Conservation (phyloP, 2,888 invertebrate genomes). For the Halictus ligatus region DNA sequence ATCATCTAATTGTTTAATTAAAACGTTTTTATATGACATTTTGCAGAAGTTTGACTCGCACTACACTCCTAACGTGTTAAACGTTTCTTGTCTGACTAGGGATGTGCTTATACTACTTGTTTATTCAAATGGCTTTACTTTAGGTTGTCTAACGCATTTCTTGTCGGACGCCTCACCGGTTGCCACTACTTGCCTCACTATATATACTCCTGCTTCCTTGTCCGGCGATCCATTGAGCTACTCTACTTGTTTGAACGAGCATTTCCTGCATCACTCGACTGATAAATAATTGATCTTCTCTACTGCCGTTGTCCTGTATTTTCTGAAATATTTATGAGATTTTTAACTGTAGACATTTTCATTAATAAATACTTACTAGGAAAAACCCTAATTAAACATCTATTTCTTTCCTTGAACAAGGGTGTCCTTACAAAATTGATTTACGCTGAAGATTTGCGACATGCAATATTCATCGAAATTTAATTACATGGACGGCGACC, state of each 20-base stretch:
- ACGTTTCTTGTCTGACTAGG: background rate
- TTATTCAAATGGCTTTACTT: background rate
- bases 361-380: background rate
- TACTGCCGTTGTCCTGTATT: background rate
- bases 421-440: background rate
- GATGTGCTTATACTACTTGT: background rate
- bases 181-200: background rate
- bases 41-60: background rate
- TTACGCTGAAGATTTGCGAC: background rate
- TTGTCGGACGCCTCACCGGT: background rate
- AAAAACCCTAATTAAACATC: background rate
- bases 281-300: background rate
- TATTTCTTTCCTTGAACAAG: background rate
- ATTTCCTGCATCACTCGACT: background rate
- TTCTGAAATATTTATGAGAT: background rate
- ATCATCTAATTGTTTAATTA: background rate
- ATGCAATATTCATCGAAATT: background rate
- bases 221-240: background rate
- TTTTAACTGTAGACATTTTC: background rate
- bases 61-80: background rate
- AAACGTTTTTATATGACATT: background rate
- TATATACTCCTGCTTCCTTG: background rate
- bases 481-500: background rate
- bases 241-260: background rate
- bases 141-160: background rate